These are phyloP conservation scores for Podotricha telesiphe DNA, from an alignment of 2,888 invertebrate species.

Conservation along the genomic window DNA sequence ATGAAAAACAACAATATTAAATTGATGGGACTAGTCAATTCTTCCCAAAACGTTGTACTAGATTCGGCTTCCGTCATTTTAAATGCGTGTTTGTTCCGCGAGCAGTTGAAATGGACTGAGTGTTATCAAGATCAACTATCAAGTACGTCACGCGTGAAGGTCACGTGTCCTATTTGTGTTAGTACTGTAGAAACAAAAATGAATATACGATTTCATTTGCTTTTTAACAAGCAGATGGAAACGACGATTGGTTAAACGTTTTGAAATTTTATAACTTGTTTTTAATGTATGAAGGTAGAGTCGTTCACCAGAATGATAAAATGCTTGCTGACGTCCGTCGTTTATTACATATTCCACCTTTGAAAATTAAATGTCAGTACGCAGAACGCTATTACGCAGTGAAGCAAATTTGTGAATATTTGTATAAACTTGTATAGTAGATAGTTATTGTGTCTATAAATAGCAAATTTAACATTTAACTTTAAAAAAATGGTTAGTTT, in stretches of 20 bases:
- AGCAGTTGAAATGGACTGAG: slow-evolving; percentile 50
- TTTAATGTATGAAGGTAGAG: slow-evolving; percentile 17
- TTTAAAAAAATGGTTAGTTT: too few species aligned
- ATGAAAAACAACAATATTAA: slow-evolving; percentile 68
- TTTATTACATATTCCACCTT: slow-evolving; percentile 10
- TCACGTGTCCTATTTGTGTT: slow-evolving; percentile 40
- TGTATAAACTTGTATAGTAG: too few species aligned
- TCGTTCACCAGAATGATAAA: slow-evolving; percentile 34
- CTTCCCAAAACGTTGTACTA: slow-evolving; percentile 69
- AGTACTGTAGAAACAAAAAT: slow-evolving; percentile 10
- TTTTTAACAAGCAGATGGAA: not conserved
- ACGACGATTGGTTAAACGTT: not conserved
- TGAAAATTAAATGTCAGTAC: not conserved
- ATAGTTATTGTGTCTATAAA: too few species aligned
- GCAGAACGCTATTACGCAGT: not conserved
- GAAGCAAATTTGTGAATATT: not conserved
- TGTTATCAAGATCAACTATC: slow-evolving; percentile 46
- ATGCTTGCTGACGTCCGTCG: slow-evolving; percentile 31
- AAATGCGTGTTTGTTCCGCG: slow-evolving; percentile 45
- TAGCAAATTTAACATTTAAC: too few species aligned
- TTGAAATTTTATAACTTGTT: not conserved
- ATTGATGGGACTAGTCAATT: slow-evolving; percentile 73
- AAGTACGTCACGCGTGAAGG: slow-evolving; percentile 49
- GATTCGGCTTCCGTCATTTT: slow-evolving; percentile 56
- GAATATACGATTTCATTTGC: not conserved